Base-by-base conservation (phyloP, 2,797 vertebrate genomes). In the Neosilurus mollespiculum region DNA sequence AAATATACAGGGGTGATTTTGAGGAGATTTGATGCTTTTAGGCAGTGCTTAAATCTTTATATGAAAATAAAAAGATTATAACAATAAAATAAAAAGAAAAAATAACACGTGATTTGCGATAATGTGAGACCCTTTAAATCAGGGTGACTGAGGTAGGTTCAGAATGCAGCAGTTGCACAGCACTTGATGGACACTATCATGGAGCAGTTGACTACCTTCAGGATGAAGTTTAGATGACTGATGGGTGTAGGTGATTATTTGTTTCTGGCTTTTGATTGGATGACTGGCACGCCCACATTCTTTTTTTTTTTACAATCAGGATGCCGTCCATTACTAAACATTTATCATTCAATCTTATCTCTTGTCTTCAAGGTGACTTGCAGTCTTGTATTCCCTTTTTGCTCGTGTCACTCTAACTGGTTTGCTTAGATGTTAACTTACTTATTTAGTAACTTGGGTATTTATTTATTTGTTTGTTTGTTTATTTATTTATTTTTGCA, bases 311-410 rank as follows among this genome's bases (percentile, higher is more conserved):
- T 92, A 92, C 84, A 89, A 88, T 86, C 89, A 89, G 88, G 88
- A 87, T 90, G 90, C 91, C 91, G 91, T 90, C 89, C 90, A 91
- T 92, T 86, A 69, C 85, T 86, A 81, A 86, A 65, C 86, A 88
- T 92, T 93, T 87, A 87, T 92, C 90, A 89, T 87, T 90, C 88
- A 53, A 78, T 87, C 73, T 80, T 75, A 84, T 73, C 61, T 80
- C 86, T 80, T 78, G 64, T 89, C 91, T 92, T 85, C 90, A 93
- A 94, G 94, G 93, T 94, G 92, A 94, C 91, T 91, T 88, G 22
- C 76, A 84, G 88, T 58, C 61, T 72, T 49, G 89, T 90, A 86
- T 89, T 82, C 77, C 69, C 78, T 64, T 49, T 75, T 30, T 65
- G 51, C 30, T 80, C 43, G 86, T 87, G 70, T 62, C 82, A 78